Evolutionary conservation across 2,888 invertebrate genomes (phyloP), one percentile per base, ranked within the genome.

Genomic region (Drosophila yooni): DNA sequence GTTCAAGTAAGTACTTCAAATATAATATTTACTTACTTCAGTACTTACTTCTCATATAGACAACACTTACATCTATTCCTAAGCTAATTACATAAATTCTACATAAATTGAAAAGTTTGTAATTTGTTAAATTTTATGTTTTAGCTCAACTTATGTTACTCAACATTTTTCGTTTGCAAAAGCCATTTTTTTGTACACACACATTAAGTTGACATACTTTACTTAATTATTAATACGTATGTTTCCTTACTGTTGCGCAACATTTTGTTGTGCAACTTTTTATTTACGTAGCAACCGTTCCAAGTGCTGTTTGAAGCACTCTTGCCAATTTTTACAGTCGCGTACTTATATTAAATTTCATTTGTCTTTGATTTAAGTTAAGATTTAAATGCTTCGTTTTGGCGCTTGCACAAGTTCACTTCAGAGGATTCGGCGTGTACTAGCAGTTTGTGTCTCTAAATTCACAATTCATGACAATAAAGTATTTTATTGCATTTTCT

Each of bases 1-100:
- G 98, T 95, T 99, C 99, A 94, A 99, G 99, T 99, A 94, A 98
- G 98, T 97, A 94, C 68, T 63, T 25, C 1, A 3, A 18, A 34
- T 43, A 5, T 29, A 62, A 0, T 59, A 15, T 50, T 53, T 54
- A 15, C 34, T 1, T 31, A 13, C 2, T 10, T 11, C 21, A 25
- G 6, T 21, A 21, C 21, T 21, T 21, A 21, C 21, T 1, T 21
- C 1, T 43, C 8, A 27, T 10, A 27, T 5, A 27, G 1, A 5
- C 10, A 50, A 5, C 33, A 33, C 11, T 11, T 33, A 11, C 11
- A 33, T 11, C 3, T 1, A 33, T 10, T 33, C 10, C 33, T 33
- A 33, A 33, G 25, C 46, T 25, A 25, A 8, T 15, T 46, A 21
- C 13, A 7, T 7, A 7, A 15, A 8, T 13, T 8, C 46, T 4